Conservation (phyloP, 2,113 vertebrate species). For the Mohoua ochrocephala region DNA sequence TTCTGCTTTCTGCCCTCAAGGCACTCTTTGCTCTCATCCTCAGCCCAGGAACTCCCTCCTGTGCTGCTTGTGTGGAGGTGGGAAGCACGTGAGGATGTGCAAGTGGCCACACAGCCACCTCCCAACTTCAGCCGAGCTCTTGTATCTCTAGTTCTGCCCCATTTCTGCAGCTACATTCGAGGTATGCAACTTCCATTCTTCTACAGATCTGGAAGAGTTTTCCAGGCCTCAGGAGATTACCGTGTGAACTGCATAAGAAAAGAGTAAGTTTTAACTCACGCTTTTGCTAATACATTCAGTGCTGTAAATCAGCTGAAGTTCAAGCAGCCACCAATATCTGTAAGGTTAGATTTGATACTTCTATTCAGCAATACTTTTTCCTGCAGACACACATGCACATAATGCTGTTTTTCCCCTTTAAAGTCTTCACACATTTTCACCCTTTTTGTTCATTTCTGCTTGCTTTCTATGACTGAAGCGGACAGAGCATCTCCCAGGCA, state of each 20-base stretch:
- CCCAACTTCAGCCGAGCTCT: background rate
- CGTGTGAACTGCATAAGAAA: background rate
- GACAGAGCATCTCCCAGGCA: background rate
- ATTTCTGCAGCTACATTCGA: background rate
- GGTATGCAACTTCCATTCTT: background rate
- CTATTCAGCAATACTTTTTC: background rate
- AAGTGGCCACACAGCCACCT: rapidly evolving
- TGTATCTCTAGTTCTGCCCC: background rate
- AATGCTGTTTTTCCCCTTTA: background rate
- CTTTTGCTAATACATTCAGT: background rate
- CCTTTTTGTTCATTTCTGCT: background rate
- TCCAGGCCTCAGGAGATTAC: background rate
- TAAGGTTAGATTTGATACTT: background rate
- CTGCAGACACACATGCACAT: background rate
- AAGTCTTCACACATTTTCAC: background rate
- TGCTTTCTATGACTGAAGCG: background rate
- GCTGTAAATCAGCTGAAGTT: background rate
- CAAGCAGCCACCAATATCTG: background rate
- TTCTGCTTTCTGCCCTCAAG: background rate
- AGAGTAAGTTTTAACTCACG: background rate
- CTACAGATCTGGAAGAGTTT: background rate
- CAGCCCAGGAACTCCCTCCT: background rate
- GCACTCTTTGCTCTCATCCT: background rate
- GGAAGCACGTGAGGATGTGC: background rate
- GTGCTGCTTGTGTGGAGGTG: rapidly evolving